Conservation (phyloP, 2,888 invertebrate genomes). For the Aphelenchoides bicaudatus region DNA sequence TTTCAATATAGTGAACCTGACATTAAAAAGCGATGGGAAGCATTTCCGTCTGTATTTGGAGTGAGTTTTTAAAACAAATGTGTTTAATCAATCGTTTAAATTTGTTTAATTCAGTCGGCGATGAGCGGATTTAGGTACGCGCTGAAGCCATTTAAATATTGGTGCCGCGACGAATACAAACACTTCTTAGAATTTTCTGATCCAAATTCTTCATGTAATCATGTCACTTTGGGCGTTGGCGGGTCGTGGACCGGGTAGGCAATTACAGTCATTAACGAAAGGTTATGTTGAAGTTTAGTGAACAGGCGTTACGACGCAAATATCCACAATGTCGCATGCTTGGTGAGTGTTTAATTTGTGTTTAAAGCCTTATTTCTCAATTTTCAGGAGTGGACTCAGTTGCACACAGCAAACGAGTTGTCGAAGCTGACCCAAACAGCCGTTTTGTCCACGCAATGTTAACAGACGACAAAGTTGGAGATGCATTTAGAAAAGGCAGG, state of each 20-base stretch:
- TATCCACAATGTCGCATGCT: slow-evolving; percentile 8
- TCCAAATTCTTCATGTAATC: neutral
- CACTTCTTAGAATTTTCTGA: slow-evolving; percentile 10
- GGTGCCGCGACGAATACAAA: slow-evolving; percentile 6
- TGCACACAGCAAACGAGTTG: neutral
- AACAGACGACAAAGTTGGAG: neutral
- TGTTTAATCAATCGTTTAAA: neutral
- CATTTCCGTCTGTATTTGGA: neutral
- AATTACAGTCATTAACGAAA: no score
- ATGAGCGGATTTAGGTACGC: neutral
- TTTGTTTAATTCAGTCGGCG: slow-evolving; percentile 1
- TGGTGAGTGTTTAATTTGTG: neutral
- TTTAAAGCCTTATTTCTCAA: neutral
- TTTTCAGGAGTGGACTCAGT: neutral
- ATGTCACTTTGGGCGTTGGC: slow-evolving; percentile 1
- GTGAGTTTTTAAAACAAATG: neutral
- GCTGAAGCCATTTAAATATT: slow-evolving; percentile 6
- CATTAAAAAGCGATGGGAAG: neutral
- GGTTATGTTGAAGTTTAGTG: no score
- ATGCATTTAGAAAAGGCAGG: no score
- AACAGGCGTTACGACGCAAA: slow-evolving; percentile 7
- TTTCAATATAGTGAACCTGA: neutral
- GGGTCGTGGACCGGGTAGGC: neutral
- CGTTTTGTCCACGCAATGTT: neutral
- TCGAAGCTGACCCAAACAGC: slow-evolving; percentile 3